A percentile compares a stretch with the other conserved stretches of the same genome.
These are phyloP conservation scores for Cavia porcellus DNA, from an alignment of 2,113 vertebrate species.

Conservation along the genomic window DNA sequence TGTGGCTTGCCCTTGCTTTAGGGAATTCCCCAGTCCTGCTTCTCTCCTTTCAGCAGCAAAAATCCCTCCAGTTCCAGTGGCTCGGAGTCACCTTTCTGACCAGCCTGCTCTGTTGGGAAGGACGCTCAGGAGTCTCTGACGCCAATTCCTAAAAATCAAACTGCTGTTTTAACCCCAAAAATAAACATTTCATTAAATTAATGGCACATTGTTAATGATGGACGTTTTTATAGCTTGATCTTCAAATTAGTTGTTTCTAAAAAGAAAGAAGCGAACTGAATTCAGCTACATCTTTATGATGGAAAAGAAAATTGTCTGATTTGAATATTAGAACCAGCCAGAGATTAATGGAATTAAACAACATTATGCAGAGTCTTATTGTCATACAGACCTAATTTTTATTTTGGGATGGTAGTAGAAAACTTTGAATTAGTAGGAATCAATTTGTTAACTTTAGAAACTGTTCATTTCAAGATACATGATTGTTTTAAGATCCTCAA, in stretches of 20 bases:
- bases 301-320: neutral
- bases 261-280: neutral
- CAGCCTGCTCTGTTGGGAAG: neutral
- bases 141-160: neutral
- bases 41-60: neutral
- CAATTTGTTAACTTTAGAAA: constrained; percentile 37
- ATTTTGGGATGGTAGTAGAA: neutral
- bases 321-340: neutral
- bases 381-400: neutral
- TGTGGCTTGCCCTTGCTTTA: neutral
- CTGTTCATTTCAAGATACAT: neutral
- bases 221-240: neutral
- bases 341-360: neutral
- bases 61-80: neutral
- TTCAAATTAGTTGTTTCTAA: neutral
- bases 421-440: neutral
- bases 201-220: neutral
- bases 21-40: neutral
- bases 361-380: neutral
- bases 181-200: neutral
- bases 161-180: neutral
- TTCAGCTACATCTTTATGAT: neutral
- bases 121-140: neutral
- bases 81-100: neutral
- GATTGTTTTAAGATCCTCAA: neutral